These are phyloP conservation scores for Barbus barbus DNA, from an alignment of 2,113 vertebrate species.

Conservation along the genomic window DNA sequence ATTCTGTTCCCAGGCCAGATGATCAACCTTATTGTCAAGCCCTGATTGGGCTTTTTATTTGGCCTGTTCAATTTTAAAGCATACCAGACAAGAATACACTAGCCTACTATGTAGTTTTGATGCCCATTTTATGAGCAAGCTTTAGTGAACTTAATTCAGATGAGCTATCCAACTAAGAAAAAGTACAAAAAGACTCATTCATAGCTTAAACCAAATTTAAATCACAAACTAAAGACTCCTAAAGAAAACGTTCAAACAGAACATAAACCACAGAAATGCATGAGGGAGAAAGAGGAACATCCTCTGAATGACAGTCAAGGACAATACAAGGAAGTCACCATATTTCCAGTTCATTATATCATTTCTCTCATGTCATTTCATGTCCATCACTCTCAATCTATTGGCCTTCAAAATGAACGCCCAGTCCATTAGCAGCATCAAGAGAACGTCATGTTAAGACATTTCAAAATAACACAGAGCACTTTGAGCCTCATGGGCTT, in stretches of 20 bases:
- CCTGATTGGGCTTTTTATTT: too few species aligned
- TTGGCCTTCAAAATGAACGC: constrained; percentile 31
- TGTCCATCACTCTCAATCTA: constrained; percentile 1
- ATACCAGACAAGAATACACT: neutral
- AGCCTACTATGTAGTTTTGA: neutral
- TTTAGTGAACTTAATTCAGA: neutral
- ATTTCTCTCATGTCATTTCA: neutral
- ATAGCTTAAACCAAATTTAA: neutral
- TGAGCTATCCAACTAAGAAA: neutral
- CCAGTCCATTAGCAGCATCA: constrained; percentile 25
- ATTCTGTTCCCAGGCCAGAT: too few species aligned
- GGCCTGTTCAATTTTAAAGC: too few species aligned
- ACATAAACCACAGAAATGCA: neutral
- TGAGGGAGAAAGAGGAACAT: neutral
- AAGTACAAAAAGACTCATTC: neutral
- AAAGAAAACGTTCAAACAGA: constrained; percentile 16
- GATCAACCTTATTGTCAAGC: too few species aligned
- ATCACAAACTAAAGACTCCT: neutral
- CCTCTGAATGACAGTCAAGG: constrained; percentile 29
- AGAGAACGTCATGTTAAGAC: constrained; percentile 30
- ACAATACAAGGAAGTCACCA: constrained; percentile 52
- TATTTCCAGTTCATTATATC: constrained; percentile 16
- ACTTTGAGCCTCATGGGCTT: constrained; percentile 15
- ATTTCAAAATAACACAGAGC: neutral
- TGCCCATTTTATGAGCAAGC: neutral